Evolutionary conservation across 2,113 vertebrate genomes (phyloP).

Genomic region (Gallinago jamesoni): DNA sequence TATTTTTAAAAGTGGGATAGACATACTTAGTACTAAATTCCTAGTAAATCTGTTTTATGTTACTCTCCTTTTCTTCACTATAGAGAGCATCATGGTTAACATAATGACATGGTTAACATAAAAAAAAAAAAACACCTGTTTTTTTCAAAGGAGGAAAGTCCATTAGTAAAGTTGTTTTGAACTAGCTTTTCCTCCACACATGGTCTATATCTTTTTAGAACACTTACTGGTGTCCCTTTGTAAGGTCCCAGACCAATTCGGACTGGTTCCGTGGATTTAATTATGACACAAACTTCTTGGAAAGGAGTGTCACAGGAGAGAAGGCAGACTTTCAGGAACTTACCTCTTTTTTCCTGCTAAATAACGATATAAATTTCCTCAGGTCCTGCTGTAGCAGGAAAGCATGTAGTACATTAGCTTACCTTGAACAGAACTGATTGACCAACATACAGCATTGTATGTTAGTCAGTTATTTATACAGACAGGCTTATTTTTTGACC

Average conservation of each 20-base stretch:
- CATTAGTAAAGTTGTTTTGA: neutral
- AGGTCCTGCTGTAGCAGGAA: neutral
- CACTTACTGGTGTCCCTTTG: neutral
- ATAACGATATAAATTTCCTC: neutral
- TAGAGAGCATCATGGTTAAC: neutral
- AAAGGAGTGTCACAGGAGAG: neutral
- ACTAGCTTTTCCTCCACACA: neutral
- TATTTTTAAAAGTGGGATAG: neutral
- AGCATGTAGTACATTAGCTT: neutral
- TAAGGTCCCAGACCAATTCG: no score
- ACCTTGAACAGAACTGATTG: neutral
- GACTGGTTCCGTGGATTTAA: no score
- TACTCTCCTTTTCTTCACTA: neutral
- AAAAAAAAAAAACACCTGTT: neutral
- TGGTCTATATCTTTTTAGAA: neutral
- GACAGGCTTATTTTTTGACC: neutral
- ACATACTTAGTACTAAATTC: neutral
- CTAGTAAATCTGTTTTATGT: neutral
- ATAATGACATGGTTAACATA: no score
- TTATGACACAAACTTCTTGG: no score
- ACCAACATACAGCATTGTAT: neutral
- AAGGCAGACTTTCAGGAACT: neutral
- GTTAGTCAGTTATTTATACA: no score
- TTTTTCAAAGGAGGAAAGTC: neutral
- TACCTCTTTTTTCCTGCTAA: neutral